Conservation (phyloP, 2,797 vertebrate species). For the Typhlichthys subterraneus region DNA sequence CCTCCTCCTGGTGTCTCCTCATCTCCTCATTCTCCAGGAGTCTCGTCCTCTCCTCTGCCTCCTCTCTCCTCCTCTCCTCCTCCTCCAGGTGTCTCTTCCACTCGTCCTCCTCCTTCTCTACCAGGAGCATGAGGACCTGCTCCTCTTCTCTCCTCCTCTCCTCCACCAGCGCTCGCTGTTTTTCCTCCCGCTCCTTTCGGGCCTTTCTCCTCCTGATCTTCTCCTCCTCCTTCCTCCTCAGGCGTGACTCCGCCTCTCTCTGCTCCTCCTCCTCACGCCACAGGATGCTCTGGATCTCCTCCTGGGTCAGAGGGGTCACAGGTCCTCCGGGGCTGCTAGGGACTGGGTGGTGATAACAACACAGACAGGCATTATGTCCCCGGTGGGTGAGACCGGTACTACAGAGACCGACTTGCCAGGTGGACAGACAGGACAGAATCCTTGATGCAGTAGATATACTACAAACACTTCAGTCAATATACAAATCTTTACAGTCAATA, state of each 20-base stretch:
- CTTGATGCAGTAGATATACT: too few species aligned
- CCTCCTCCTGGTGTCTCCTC: constrained; percentile 33
- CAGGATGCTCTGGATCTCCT: constrained; percentile 63
- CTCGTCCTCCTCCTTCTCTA: constrained; percentile 55
- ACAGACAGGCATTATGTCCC: constrained; percentile 32
- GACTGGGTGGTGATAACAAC: constrained; percentile 79
- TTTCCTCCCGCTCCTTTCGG: constrained; percentile 4
- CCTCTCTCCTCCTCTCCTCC: constrained; percentile 25
- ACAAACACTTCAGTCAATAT: too few species aligned
- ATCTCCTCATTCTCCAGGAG: constrained; percentile 28
- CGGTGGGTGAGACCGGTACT: constrained; percentile 34
- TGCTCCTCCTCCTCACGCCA: constrained; percentile 67
- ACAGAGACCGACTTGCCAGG: not conserved
- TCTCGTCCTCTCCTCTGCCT: constrained; percentile 28
- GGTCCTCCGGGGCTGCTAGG: constrained; percentile 62
- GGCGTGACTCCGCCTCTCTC: constrained; percentile 55
- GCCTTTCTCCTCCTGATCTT: constrained; percentile 14
- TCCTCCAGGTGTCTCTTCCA: constrained; percentile 48
- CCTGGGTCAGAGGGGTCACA: constrained; percentile 42
- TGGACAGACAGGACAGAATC: not conserved
- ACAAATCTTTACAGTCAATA: too few species aligned
- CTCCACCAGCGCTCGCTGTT: constrained; percentile 11
- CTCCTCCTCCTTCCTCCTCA: constrained; percentile 40
- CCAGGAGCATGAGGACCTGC: constrained; percentile 37
- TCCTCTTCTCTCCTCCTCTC: constrained; percentile 43